A percentile compares a stretch with the other conserved stretches of the same genome.
Conservation (phyloP, 1,140 invertebrate genomes). For the Leptopilina clavipes region DNA sequence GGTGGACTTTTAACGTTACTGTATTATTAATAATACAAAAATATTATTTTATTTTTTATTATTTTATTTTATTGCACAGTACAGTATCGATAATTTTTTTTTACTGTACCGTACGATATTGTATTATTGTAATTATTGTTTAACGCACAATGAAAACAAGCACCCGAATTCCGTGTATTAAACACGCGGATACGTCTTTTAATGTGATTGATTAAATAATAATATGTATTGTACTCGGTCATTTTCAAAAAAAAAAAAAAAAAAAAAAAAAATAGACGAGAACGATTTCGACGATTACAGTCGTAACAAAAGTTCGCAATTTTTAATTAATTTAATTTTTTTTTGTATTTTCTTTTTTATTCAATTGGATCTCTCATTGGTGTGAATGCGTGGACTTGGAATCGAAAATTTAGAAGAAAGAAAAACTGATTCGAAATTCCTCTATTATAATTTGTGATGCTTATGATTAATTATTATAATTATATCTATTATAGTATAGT, state of each 20-base stretch:
- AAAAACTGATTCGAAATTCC: neutral
- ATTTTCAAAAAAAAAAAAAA: too few relatives aligned
- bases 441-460: neutral
- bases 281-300: neutral
- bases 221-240: neutral
- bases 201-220: conserved; percentile 18
- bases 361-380: conserved; percentile 43
- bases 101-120: neutral
- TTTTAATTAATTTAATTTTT: neutral
- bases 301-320: neutral
- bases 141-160: conserved; percentile 40
- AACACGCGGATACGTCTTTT: neutral
- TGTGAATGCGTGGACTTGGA: conserved; percentile 35
- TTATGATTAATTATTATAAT: neutral
- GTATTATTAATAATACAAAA: conserved; percentile 34
- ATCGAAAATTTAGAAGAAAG: neutral
- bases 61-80: conserved; percentile 33
- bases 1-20: conserved; percentile 7
- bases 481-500: neutral
- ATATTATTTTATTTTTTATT: conserved; percentile 39
- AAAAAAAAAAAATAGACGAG: neutral
- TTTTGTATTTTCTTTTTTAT: conserved; percentile 20
- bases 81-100: conserved; percentile 35
- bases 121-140: conserved; percentile 35
- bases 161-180: conserved; percentile 28